These are phyloP conservation scores for Elgaria multicarinata DNA, from an alignment of 2,113 vertebrate genomes.

Conservation along the genomic window DNA sequence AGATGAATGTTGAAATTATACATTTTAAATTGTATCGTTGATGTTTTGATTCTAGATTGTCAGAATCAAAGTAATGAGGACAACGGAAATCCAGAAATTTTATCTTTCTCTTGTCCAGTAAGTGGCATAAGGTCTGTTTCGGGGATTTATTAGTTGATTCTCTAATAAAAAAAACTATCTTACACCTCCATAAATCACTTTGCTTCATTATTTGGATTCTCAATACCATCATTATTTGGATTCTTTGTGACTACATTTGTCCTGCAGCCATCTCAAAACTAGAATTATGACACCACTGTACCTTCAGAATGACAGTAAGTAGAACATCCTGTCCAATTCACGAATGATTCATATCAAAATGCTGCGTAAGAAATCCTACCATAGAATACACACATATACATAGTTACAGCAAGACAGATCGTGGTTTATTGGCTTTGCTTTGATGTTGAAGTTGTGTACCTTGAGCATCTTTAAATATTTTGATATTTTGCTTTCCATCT, in stretches of 20 bases:
- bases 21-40: background rate
- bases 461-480: background rate
- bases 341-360: background rate
- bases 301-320: accelerated
- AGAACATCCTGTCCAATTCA: background rate
- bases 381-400: background rate
- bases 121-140: conserved; percentile 33
- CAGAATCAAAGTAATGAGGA: background rate
- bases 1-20: background rate
- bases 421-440: background rate
- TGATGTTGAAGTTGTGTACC: background rate
- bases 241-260: background rate
- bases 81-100: background rate
- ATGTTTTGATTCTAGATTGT: background rate
- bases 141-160: background rate
- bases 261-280: background rate
- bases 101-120: conserved; percentile 35
- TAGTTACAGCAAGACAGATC: background rate
- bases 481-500: background rate
- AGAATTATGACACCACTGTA: background rate
- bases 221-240: background rate
- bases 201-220: background rate
- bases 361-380: background rate
- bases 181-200: background rate
- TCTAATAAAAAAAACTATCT: background rate